A percentile compares a stretch with the other conserved stretches of the same genome.
These are phyloP conservation scores for Nowickia ferox DNA, from an alignment of 2,888 invertebrate genomes.

Conservation along the genomic window DNA sequence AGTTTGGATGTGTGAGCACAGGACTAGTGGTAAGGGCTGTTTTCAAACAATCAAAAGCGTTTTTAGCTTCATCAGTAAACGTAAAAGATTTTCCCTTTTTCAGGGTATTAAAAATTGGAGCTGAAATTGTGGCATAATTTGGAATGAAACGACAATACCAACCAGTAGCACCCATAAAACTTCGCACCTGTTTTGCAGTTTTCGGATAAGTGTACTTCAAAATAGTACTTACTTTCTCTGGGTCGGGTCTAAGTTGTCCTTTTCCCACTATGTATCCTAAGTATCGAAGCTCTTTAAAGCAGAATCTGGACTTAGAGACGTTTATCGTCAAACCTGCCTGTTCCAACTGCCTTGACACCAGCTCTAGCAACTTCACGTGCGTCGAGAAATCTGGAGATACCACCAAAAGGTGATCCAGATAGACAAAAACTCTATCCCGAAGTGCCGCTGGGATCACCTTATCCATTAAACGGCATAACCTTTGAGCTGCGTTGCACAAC, in stretches of 20 bases:
- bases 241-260: neutral
- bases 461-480: neutral
- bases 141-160: too few species aligned
- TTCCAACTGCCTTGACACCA: neutral
- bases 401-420: neutral
- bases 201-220: neutral
- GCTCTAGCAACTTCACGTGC: neutral
- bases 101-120: too few species aligned
- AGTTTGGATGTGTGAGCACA: too few species aligned
- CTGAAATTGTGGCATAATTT: too few species aligned
- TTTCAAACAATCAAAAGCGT: too few species aligned
- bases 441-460: neutral
- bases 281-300: too few species aligned
- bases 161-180: neutral
- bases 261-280: neutral
- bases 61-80: too few species aligned
- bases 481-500: neutral
- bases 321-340: too few species aligned
- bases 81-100: too few species aligned
- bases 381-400: neutral
- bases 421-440: neutral
- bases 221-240: neutral
- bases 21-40: too few species aligned
- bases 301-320: neutral
- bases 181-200: neutral